phyloP scores from a whole-genome alignment of 2,113 vertebrate genomes.

The Mormyrus iriodes region DNA sequence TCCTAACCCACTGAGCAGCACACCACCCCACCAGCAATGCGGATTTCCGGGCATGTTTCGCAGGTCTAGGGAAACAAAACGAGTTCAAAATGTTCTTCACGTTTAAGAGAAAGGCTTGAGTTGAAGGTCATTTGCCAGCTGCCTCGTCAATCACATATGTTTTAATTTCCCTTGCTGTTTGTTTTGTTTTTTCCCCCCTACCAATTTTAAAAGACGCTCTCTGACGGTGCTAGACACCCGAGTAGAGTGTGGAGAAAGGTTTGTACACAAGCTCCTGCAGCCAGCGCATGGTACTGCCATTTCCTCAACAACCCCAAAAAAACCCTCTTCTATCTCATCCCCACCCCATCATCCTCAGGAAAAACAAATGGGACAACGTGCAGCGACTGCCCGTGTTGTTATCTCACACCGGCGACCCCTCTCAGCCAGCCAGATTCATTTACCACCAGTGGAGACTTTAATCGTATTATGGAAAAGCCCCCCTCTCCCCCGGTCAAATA shows the following conservation, averaged over 20 bases:
- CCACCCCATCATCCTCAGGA: background rate
- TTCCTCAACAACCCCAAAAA: background rate
- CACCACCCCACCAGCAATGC: background rate
- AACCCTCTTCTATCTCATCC: constrained; percentile 5
- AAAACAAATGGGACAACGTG: background rate
- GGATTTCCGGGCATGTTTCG: background rate
- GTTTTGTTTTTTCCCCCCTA: constrained; percentile 54
- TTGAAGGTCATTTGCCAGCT: background rate
- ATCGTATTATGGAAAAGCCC: background rate
- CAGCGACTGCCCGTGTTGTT: background rate
- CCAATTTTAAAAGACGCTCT: constrained; percentile 73
- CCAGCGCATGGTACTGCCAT: background rate
- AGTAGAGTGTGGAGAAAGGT: constrained; percentile 98
- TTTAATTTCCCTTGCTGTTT: constrained; percentile 46
- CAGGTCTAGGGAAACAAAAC: background rate
- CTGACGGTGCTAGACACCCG: constrained; percentile 68
- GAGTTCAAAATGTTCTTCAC: background rate
- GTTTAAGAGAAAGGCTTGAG: background rate
- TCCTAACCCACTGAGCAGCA: background rate
- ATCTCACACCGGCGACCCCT: background rate
- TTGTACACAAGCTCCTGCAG: constrained; percentile 62
- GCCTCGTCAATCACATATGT: background rate
- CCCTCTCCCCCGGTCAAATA: background rate
- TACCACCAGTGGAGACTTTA: background rate
- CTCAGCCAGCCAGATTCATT: background rate